Base-by-base conservation (phyloP, 2,888 invertebrate species). In the Aphrophora alni region DNA sequence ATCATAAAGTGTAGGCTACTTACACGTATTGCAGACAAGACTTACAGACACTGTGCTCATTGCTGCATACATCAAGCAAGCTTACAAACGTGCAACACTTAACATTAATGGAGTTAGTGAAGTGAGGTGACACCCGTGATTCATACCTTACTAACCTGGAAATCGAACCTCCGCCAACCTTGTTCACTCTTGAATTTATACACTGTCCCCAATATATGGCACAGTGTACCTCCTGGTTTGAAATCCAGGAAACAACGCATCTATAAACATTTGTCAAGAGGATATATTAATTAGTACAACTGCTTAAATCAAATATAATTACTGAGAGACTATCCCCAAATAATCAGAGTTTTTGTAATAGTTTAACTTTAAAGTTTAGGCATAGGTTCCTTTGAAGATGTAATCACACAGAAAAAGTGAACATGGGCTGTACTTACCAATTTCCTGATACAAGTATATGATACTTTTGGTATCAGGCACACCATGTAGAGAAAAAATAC, bases 101-200 rank as follows among this genome's bases (percentile, higher is more conserved):
- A 25, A 33, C 8, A 71, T 59, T 28, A 81, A 86, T 87, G 87
- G 86, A 87, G 87, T 86, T 86, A 86, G 82, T 82, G 79, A 74
- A 78, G 80, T 81, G 87, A 86, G 86, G 86, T 86, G 86, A 86
- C 87, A 88, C 86, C 86, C 85, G 86, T 87, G 86, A 88, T 81
- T 88, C 90, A 90, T 92, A 93, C 93, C 92, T 93, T 94, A 90
- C 93, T 93, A 88, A 95, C 93, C 89, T 95, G 95, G 89, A 97
- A 95, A 91, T 97, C 97, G 89, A 98, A 97, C 89, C 97, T 93
- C 87, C 97, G 93, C 94, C 97, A 98, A 88, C 97, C 95, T 89
- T 98, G 98, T 89, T 98, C 98, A 89, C 94, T 95, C 89, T 98
- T 97, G 90, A 97, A 98, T 87, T 96, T 96, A 91, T 95, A 98